Evolutionary conservation across 2,888 invertebrate genomes (phyloP).

Genomic region (Acleris sparsana): DNA sequence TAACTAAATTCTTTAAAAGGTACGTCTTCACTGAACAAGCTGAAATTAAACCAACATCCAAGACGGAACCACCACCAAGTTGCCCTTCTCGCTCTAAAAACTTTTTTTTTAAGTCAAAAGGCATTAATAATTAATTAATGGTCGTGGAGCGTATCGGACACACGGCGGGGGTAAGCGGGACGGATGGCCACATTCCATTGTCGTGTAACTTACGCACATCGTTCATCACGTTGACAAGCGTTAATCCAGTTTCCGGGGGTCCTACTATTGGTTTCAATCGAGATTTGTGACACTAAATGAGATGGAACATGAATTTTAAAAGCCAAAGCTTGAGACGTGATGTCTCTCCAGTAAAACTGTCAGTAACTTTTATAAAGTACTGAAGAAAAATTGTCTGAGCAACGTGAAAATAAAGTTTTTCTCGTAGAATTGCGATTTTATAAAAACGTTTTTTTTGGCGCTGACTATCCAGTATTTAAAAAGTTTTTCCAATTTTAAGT

Average conservation of each 20-base stretch:
- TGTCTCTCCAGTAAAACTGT: too few relatives aligned
- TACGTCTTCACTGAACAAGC: neutral
- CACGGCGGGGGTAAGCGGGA: conserved; percentile 63
- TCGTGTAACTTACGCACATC: conserved; percentile 80
- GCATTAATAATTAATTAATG: conserved; percentile 73
- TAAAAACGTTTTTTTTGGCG: too few relatives aligned
- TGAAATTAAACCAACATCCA: neutral
- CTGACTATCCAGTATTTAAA: too few relatives aligned
- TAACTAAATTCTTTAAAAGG: too few relatives aligned
- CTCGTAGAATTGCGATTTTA: too few relatives aligned
- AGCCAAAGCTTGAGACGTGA: too few relatives aligned
- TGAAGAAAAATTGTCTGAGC: too few relatives aligned
- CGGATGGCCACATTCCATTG: conserved; percentile 78
- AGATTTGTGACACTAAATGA: conserved; percentile 2
- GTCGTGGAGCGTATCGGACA: conserved; percentile 65
- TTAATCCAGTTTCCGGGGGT: conserved; percentile 80
- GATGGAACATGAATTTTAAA: neutral
- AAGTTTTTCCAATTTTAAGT: too few relatives aligned
- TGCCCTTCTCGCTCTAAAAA: conserved; percentile 3
- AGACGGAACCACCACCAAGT: conserved; percentile 16
- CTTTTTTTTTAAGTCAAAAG: conserved; percentile 45
- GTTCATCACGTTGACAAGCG: conserved; percentile 82
- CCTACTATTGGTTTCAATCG: conserved; percentile 49
- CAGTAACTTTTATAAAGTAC: too few relatives aligned
- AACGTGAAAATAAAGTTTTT: too few relatives aligned